A percentile compares a stretch with the other conserved stretches of the same genome.
Conservation (phyloP, 2,888 invertebrate species). For the Invenusta paracnida region DNA sequence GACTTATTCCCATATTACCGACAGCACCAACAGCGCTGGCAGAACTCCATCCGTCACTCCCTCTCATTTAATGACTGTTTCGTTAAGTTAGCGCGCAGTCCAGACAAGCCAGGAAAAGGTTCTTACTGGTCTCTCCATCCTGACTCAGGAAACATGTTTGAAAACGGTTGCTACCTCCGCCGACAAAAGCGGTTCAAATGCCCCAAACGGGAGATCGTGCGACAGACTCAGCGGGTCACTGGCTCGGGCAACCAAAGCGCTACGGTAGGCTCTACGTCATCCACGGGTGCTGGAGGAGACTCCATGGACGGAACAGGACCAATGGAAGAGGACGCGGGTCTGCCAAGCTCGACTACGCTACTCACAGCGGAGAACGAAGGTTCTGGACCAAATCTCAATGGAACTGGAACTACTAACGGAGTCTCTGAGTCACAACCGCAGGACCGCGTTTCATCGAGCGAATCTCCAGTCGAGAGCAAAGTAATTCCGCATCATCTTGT, state of each 20-base stretch:
- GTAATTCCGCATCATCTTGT: neutral
- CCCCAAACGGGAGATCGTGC: constrained; percentile 38
- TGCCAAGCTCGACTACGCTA: neutral
- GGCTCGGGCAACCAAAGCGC: neutral
- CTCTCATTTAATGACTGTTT: constrained; percentile 95
- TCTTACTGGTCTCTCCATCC: constrained; percentile 61
- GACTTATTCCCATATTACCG: constrained; percentile 91
- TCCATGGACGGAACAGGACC: neutral
- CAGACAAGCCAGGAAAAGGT: constrained; percentile 94
- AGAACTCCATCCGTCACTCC: constrained; percentile 91
- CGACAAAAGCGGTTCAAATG: constrained; percentile 46
- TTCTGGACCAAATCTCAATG: neutral
- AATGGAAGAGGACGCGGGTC: neutral
- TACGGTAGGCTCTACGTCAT: neutral
- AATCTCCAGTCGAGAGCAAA: neutral
- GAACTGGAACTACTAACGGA: neutral
- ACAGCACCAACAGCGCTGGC: constrained; percentile 94
- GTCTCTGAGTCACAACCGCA: neutral
- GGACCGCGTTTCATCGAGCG: constrained; percentile 9
- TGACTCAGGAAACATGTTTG: constrained; percentile 45
- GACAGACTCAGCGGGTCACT: neutral
- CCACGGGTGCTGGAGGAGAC: neutral
- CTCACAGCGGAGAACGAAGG: neutral
- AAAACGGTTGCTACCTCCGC: constrained; percentile 45
- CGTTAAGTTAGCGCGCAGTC: constrained; percentile 75